phyloP scores from a whole-genome alignment of 2,888 invertebrate species.

The Pollenia angustigena region DNA sequence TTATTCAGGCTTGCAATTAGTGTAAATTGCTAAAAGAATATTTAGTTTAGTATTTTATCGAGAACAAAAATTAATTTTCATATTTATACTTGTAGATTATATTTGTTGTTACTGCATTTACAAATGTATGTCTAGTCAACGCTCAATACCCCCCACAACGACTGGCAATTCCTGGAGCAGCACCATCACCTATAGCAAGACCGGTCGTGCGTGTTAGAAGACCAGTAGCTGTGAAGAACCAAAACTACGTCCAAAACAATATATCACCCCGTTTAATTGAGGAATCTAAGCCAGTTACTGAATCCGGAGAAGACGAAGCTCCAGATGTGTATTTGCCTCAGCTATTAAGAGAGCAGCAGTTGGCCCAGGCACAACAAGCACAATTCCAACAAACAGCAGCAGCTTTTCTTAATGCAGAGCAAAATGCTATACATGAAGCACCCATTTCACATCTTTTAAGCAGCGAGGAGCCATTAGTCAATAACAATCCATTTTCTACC shows the following conservation, averaged over 20 bases:
- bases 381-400: constrained; percentile 81
- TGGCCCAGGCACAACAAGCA: constrained; percentile 82
- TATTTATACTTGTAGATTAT: constrained; percentile 71
- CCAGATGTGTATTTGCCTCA: constrained; percentile 86
- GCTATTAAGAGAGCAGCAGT: constrained; percentile 81
- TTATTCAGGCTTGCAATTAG: no score
- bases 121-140: constrained; percentile 75
- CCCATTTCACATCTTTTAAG: constrained; percentile 79
- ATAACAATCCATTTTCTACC: constrained; percentile 77
- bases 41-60: constrained; percentile 12
- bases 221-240: constrained; percentile 85
- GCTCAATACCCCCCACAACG: constrained; percentile 87
- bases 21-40: background rate
- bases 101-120: constrained; percentile 60
- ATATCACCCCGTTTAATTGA: constrained; percentile 81
- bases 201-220: constrained; percentile 81
- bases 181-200: constrained; percentile 82
- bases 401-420: constrained; percentile 80
- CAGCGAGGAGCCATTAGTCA: constrained; percentile 75
- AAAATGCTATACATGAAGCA: constrained; percentile 83
- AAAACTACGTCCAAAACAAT: constrained; percentile 85
- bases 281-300: constrained; percentile 88
- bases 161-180: constrained; percentile 88
- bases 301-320: constrained; percentile 87
- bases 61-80: constrained; percentile 26